Base-by-base conservation (phyloP, 2,113 vertebrate species). In the Alethe diademata region DNA sequence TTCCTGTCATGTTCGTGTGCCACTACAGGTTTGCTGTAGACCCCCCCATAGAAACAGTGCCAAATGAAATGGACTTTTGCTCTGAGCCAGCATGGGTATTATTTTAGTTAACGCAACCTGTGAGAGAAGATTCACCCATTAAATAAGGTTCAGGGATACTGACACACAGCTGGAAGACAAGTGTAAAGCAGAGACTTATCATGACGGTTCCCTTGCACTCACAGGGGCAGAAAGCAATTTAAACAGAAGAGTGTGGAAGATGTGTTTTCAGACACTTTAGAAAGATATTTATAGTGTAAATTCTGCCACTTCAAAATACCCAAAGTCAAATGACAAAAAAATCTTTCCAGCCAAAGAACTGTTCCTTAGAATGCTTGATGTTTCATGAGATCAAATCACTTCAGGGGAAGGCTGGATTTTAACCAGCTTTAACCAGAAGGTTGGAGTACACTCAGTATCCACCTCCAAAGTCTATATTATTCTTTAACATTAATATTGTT, bases 101-200 rank as follows among this genome's bases (percentile, higher is more conserved):
- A 35, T 45, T 90, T 90, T 40, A 36, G 24, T 45, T 80, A 86
- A 60, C 0, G 1, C 4, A 60, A 19, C 1, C 14, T 0, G 0
- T 47, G 64, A 73, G 22, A n/a, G 13, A 40, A 19, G 8, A 67
- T 91, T 88, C 23, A 45, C 11, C 8, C 1, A 0, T 60, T 36
- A 57, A 22, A 19, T 19, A 42, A 28, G 8, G 51, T 82, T 75
- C 18, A 45, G 28, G 12, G 19, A 36, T 73, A 36, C 4, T 73
- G 64, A 43, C 19, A 25, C 20, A 29, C 6, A n/a, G 3, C 4
- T 89, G 58, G 17, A 79, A 87, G 66, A 65, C 14, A 92, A 83
- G 48, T 16, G 2, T 6, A 35, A 90, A 92, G 9, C n/a, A 76
- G 25, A 76, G 22, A 57, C 57, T 48, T 69, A 40, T 76, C 0